Evolutionary conservation across 2,888 invertebrate species (phyloP).

Genomic region (Panopea generosa): DNA sequence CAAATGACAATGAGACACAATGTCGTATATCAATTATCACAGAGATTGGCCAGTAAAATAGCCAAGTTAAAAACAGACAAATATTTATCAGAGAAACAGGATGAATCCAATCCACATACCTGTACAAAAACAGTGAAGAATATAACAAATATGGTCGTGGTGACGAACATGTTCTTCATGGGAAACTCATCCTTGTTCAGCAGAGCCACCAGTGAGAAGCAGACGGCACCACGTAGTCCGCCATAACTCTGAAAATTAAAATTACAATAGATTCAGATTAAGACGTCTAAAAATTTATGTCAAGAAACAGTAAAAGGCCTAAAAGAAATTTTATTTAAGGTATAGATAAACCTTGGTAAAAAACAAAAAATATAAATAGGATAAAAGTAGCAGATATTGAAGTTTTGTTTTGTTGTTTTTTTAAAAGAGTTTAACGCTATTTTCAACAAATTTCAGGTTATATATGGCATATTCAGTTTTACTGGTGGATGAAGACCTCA

Average conservation of each 20-base stretch:
- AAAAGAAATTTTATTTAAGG: not conserved
- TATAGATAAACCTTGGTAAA: not conserved
- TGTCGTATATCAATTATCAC: too few species aligned
- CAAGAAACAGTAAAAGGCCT: not conserved
- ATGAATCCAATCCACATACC: too few species aligned
- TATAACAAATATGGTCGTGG: slow-evolving; percentile 98
- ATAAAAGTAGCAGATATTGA: too few species aligned
- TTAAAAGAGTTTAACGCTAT: too few species aligned
- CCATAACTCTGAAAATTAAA: slow-evolving; percentile 86
- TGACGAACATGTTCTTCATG: slow-evolving; percentile 89
- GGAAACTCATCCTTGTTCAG: slow-evolving; percentile 81
- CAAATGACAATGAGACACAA: too few species aligned
- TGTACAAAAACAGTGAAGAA: slow-evolving; percentile 99
- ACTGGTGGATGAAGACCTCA: too few species aligned
- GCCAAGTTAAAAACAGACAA: too few species aligned
- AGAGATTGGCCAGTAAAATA: too few species aligned
- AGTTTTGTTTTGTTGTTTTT: too few species aligned
- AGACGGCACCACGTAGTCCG: slow-evolving; percentile 87
- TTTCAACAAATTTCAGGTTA: too few species aligned
- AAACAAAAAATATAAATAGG: not conserved
- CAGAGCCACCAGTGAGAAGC: slow-evolving; percentile 87
- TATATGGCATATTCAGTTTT: too few species aligned
- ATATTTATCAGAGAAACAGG: too few species aligned
- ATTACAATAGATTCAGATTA: not conserved
- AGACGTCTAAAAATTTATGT: not conserved